Percentiles rank a stretch among this genome's conserved stretches.
phyloP scores from a whole-genome alignment of 30 jellyfish, hydroid and myxozoan species.

The Morbakka virulenta region DNA sequence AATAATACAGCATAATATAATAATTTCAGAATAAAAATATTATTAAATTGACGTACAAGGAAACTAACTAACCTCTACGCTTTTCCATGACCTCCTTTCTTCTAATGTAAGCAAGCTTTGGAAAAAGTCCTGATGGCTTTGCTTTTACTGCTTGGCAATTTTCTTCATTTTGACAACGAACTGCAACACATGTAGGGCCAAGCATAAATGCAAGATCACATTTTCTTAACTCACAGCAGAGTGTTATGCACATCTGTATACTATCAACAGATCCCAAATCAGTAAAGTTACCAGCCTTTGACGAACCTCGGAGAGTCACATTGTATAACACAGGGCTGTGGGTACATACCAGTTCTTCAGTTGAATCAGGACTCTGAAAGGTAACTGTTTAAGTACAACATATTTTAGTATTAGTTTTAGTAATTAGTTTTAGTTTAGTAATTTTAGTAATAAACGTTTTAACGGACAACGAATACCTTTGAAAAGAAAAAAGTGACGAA shows the following conservation, averaged over 20 bases:
- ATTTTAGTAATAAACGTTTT: too few species aligned
- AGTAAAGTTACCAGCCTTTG: conserved; percentile 84
- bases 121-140: conserved; percentile 72
- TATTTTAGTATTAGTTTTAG: too few species aligned
- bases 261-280: conserved; percentile 84
- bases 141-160: conserved; percentile 89
- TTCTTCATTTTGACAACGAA: conserved; percentile 86
- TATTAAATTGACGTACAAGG: background rate
- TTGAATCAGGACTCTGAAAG: conserved; percentile 38
- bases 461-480: too few species aligned
- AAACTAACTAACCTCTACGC: conserved; percentile 68
- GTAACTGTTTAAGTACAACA: too few species aligned
- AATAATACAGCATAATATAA: too few species aligned
- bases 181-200: conserved; percentile 81
- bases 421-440: too few species aligned
- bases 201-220: conserved; percentile 93
- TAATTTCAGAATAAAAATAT: too few species aligned
- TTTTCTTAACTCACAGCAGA: conserved; percentile 82
- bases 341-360: conserved; percentile 80
- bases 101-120: conserved; percentile 87
- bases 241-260: conserved; percentile 84
- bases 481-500: too few species aligned
- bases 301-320: conserved; percentile 91
- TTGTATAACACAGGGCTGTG: conserved; percentile 94
- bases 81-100: conserved; percentile 77